Percentiles rank a stretch among this genome's conserved stretches.
phyloP scores from a whole-genome alignment of 2,888 invertebrate species.

The Chymomyza amoena region DNA sequence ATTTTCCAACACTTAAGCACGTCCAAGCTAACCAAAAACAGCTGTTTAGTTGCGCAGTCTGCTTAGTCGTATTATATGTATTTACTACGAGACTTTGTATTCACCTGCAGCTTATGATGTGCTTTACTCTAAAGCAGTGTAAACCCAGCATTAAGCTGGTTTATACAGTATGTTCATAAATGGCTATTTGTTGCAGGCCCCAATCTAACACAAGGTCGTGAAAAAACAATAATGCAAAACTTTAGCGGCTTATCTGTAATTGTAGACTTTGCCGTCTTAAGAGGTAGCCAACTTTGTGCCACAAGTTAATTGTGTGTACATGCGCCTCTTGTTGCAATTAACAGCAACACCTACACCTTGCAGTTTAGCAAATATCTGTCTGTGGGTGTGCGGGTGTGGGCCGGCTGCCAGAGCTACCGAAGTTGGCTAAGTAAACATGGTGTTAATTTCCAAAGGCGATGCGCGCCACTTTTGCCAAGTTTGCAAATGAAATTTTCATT shows the following conservation, averaged over 20 bases:
- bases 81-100: too few relatives aligned
- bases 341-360: conserved; percentile 1
- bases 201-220: conserved; percentile 61
- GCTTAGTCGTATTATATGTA: too few relatives aligned
- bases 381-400: neutral
- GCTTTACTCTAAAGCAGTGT: too few relatives aligned
- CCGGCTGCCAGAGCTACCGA: neutral
- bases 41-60: too few relatives aligned
- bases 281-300: conserved; percentile 22
- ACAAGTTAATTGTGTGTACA: conserved; percentile 53
- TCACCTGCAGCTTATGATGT: too few relatives aligned
- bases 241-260: conserved; percentile 48
- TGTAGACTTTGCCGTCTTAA: conserved; percentile 28
- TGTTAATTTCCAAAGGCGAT: conserved; percentile 49
- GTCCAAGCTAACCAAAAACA: too few relatives aligned
- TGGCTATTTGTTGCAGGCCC: conserved; percentile 29
- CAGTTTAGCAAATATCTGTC: neutral
- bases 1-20: too few relatives aligned
- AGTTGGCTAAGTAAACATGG: conserved; percentile 57
- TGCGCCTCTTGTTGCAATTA: conserved; percentile 23
- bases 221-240: conserved; percentile 50
- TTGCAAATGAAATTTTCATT: conserved; percentile 57
- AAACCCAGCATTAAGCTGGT: too few relatives aligned
- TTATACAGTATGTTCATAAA: neutral
- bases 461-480: conserved; percentile 33